phyloP scores from a whole-genome alignment of 1,140 invertebrate species.

The Euura saliciscinereae region DNA sequence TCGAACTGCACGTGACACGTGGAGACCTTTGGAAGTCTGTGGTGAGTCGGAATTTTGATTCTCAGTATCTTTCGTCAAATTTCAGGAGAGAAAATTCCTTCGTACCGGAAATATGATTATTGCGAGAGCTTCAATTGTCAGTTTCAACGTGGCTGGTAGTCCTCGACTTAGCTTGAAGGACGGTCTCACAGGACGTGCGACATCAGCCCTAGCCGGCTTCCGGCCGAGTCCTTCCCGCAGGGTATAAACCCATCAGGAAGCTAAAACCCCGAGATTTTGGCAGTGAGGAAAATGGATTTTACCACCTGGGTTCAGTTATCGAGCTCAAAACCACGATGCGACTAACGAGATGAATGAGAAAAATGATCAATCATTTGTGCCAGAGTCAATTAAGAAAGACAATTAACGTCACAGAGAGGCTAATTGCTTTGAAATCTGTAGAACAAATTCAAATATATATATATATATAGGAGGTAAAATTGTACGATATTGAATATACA shows the following conservation, averaged over 20 bases:
- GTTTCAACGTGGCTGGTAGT: background rate
- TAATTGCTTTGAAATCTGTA: background rate
- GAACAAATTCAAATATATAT: background rate
- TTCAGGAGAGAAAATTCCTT: background rate
- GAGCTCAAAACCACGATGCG: no score
- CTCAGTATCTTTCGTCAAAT: no score
- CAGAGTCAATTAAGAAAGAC: background rate
- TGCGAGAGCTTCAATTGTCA: conserved; percentile 1
- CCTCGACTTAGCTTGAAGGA: no score
- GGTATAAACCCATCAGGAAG: background rate
- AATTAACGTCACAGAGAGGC: background rate
- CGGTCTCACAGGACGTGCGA: background rate
- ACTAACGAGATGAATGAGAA: no score
- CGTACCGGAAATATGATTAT: background rate
- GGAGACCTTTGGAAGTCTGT: background rate
- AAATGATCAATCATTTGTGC: background rate
- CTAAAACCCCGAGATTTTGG: background rate
- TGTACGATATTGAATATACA: no score
- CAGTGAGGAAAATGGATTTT: background rate
- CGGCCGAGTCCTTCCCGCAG: background rate
- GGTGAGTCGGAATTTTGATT: background rate
- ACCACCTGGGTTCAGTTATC: no score
- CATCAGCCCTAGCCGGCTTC: background rate
- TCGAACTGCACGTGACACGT: conserved; percentile 1
- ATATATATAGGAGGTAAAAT: no score